Percentiles rank a stretch among this genome's conserved stretches.
These are phyloP conservation scores for Agrypnus murinus DNA, from an alignment of 2,888 invertebrate genomes.

Conservation along the genomic window DNA sequence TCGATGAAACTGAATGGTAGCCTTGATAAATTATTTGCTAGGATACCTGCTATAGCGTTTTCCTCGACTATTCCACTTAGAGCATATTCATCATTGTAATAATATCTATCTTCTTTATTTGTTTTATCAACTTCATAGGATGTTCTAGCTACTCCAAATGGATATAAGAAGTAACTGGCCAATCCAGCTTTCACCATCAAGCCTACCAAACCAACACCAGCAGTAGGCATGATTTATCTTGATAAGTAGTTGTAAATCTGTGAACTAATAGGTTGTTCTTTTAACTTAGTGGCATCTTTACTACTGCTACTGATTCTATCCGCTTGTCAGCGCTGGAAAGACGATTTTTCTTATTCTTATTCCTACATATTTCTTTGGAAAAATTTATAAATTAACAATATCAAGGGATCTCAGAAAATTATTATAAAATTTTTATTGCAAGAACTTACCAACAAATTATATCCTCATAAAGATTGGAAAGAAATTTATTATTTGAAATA, in stretches of 20 bases:
- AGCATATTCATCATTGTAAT: too few relatives aligned
- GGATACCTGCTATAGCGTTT: constrained; percentile 81
- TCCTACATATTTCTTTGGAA: too few relatives aligned
- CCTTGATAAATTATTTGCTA: constrained; percentile 57
- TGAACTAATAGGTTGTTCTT: constrained; percentile 79
- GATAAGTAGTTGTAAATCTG: constrained; percentile 86
- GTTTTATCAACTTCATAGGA: constrained; percentile 79
- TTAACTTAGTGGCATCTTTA: constrained; percentile 62
- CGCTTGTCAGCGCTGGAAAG: constrained; percentile 72
- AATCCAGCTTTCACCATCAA: constrained; percentile 82
- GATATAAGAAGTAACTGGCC: too few relatives aligned
- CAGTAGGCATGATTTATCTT: constrained; percentile 87
- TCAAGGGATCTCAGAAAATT: too few relatives aligned
- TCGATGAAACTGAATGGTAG: constrained; percentile 56
- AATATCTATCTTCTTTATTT: constrained; percentile 75
- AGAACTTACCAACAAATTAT: too few relatives aligned
- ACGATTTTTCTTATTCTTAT: constrained; percentile 77
- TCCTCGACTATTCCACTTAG: constrained; percentile 84
- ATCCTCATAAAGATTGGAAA: too few relatives aligned
- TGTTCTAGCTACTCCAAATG: constrained; percentile 80
- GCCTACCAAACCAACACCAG: too few relatives aligned
- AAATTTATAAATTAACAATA: too few relatives aligned
- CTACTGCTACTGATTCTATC: constrained; percentile 65
- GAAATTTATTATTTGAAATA: too few relatives aligned
- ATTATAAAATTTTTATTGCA: too few relatives aligned